A percentile compares a stretch with the other conserved stretches of the same genome.
Conservation (phyloP, 2,797 vertebrate genomes). For the Anguilla pacifica region DNA sequence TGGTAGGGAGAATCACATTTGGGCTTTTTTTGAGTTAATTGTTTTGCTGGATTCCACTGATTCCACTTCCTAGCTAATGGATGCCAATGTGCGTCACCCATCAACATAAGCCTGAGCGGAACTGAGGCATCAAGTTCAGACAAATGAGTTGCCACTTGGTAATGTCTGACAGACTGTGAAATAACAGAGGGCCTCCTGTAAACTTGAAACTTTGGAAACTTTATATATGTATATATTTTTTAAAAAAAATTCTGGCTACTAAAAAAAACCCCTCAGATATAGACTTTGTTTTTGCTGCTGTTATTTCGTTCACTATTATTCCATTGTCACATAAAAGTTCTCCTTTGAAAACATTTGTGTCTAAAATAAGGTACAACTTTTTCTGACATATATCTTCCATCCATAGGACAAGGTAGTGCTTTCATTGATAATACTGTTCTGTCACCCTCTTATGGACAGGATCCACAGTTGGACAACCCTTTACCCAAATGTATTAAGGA, state of each 20-base stretch:
- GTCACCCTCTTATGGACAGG: not conserved
- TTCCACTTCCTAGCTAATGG: not conserved
- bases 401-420: not conserved
- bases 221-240: not conserved
- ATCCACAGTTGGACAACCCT: not conserved
- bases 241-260: not conserved
- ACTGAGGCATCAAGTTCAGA: not conserved
- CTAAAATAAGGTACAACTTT: not conserved
- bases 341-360: not conserved
- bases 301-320: not conserved
- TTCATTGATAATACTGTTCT: not conserved
- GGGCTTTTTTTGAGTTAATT: not conserved
- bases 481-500: not conserved
- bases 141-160: not conserved
- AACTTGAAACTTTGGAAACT: not conserved
- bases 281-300: not conserved
- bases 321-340: not conserved
- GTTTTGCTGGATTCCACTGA: not conserved
- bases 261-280: not conserved
- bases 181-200: not conserved
- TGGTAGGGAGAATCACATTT: not conserved
- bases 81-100: not conserved
- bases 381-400: not conserved
- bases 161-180: not conserved
- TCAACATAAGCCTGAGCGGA: not conserved